Evolutionary conservation across 2,888 invertebrate genomes (phyloP).

Genomic region (Cantharis flavilabris): DNA sequence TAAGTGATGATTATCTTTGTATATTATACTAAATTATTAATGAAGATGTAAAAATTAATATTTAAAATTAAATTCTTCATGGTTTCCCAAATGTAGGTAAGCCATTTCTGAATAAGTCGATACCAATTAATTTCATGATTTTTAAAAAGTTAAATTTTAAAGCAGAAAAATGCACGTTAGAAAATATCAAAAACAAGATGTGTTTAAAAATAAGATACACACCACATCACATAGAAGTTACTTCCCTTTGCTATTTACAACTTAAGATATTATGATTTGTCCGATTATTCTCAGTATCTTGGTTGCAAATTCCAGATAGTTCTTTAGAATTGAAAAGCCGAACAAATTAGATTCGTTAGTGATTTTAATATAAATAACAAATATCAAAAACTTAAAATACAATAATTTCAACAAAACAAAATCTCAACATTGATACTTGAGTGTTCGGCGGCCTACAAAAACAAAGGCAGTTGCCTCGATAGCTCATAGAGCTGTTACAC

Average conservation of each 20-base stretch:
- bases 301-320: not conserved
- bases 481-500: not conserved
- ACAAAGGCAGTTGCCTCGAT: not conserved
- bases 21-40: no score
- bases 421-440: not conserved
- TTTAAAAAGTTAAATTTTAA: no score
- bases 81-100: no score
- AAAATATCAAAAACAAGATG: no score
- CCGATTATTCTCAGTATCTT: not conserved
- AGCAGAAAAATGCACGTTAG: no score
- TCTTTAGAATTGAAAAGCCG: not conserved
- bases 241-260: not conserved
- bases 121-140: no score
- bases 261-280: not conserved
- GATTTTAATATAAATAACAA: not conserved
- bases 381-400: not conserved
- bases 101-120: no score
- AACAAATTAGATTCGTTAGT: not conserved
- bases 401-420: not conserved
- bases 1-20: no score
- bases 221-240: no score
- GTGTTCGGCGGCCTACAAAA: not conserved
- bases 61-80: no score
- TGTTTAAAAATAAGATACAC: no score
- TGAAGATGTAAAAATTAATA: no score